Evolutionary conservation across 2,797 vertebrate species (phyloP).

Genomic region (Peromyscus melanophrys): DNA sequence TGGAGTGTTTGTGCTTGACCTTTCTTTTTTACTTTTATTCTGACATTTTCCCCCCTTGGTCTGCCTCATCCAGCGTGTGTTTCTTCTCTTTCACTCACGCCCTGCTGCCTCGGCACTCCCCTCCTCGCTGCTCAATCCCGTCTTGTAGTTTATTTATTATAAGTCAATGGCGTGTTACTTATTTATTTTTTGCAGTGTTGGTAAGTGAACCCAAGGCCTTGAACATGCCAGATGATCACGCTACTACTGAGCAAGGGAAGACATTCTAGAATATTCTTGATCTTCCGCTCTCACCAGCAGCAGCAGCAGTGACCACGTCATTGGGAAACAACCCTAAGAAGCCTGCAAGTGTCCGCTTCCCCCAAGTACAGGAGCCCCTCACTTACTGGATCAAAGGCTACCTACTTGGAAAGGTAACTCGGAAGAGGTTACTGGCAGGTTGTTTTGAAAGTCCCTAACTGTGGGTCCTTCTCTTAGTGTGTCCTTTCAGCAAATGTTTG

Average conservation of each 20-base stretch:
- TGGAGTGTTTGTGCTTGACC: background rate
- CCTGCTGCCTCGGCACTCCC: background rate
- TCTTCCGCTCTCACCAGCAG: background rate
- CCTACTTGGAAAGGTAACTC: conserved; percentile 3
- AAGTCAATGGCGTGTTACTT: background rate
- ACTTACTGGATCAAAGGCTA: background rate
- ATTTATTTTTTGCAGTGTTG: background rate
- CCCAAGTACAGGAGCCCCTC: background rate
- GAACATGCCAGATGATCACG: background rate
- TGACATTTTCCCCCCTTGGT: background rate
- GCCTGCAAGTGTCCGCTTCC: background rate
- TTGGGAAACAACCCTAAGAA: background rate
- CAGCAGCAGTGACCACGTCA: background rate
- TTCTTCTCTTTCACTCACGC: background rate
- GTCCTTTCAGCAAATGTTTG: background rate
- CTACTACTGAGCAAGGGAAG: background rate
- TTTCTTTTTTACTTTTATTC: background rate
- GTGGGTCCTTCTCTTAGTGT: background rate
- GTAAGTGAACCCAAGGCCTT: background rate
- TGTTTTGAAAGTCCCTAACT: background rate
- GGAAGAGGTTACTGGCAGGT: background rate
- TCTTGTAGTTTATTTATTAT: background rate
- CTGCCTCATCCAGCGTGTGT: background rate
- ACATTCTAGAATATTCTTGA: background rate
- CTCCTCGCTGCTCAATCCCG: background rate